These are phyloP conservation scores for Sitta carolinensis DNA, from an alignment of 2,797 vertebrate species.

Conservation along the genomic window DNA sequence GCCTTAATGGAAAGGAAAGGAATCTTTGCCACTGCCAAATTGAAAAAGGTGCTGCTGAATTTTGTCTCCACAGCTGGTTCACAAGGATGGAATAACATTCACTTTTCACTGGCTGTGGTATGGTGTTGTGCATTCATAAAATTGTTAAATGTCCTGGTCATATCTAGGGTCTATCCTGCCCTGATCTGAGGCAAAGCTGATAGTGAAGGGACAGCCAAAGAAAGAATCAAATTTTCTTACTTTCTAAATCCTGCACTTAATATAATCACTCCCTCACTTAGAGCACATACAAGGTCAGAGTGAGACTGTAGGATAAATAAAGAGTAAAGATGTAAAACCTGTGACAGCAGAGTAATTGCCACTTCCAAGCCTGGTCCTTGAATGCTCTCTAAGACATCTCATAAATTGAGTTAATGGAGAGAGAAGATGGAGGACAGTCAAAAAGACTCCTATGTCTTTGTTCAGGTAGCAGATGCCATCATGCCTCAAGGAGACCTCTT, in stretches of 20 bases:
- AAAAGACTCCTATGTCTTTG: background rate
- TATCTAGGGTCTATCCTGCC: background rate
- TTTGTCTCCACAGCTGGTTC: background rate
- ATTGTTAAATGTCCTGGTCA: background rate
- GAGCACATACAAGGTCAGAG: background rate
- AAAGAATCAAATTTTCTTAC: background rate
- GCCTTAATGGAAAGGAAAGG: background rate
- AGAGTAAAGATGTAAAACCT: background rate
- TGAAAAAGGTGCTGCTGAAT: background rate
- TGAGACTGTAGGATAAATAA: background rate
- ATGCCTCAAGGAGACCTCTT: background rate
- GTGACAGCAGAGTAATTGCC: conserved; percentile 33
- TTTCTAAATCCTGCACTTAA: background rate
- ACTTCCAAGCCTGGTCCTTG: background rate
- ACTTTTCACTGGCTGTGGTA: background rate
- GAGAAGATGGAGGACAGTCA: background rate
- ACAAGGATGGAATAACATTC: background rate
- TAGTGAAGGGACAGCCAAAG: background rate
- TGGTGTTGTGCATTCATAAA: background rate
- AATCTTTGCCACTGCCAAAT: background rate
- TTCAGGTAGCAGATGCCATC: background rate
- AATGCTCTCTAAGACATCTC: conserved; percentile 2
- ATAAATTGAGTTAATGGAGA: conserved; percentile 27
- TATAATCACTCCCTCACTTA: background rate
- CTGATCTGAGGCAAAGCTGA: background rate